Conservation (phyloP, 2,797 vertebrate species). For the Poeciliopsis gracilis region DNA sequence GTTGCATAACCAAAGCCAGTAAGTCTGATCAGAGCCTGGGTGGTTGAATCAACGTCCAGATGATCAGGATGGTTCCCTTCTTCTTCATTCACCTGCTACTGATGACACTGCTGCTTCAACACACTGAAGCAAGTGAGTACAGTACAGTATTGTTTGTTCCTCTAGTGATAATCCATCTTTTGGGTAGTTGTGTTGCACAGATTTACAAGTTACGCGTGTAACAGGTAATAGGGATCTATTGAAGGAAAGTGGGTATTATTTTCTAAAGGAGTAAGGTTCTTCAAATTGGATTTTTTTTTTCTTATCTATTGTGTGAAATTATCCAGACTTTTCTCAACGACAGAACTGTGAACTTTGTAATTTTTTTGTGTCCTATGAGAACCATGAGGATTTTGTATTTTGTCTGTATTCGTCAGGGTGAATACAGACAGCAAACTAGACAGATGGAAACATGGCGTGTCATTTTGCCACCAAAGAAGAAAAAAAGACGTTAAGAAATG, state of each 20-base stretch:
- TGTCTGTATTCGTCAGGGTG: neutral
- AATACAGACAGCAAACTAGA: neutral
- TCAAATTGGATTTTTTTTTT: neutral
- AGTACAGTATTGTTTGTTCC: neutral
- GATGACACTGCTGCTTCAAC: slow-evolving; percentile 1
- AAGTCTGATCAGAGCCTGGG: neutral
- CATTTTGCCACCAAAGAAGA: neutral
- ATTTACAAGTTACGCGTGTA: neutral
- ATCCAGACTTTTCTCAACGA: neutral
- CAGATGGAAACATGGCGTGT: neutral
- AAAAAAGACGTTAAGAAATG: neutral
- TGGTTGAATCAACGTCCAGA: neutral
- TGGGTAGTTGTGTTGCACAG: neutral
- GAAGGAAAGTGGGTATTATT: neutral
- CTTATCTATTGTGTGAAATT: neutral
- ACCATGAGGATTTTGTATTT: too few species aligned
- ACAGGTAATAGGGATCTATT: neutral
- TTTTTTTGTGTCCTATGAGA: neutral
- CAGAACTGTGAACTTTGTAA: neutral
- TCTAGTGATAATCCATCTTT: neutral
- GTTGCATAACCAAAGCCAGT: neutral
- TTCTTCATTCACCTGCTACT: slow-evolving; percentile 1
- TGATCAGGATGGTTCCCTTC: neutral
- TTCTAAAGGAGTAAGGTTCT: neutral
- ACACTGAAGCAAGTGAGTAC: slow-evolving; percentile 11